Conservation (phyloP, 2,797 vertebrate species). For the Acanthornis magna region DNA sequence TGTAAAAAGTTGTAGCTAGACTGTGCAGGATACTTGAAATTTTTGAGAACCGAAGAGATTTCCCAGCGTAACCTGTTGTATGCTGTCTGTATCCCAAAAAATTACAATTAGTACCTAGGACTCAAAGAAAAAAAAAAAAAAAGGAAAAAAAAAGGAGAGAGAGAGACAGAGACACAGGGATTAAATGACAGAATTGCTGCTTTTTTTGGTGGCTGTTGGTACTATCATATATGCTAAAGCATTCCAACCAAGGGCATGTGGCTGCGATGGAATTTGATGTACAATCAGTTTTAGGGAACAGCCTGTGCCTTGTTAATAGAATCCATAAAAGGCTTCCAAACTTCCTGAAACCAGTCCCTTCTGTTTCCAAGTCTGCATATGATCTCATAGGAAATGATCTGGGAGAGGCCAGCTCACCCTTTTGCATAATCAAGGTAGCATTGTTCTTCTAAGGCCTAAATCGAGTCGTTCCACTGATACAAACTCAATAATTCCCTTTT, state of each 20-base stretch:
- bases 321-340: constrained; percentile 44
- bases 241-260: constrained; percentile 20
- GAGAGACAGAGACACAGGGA: neutral
- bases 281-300: constrained; percentile 49
- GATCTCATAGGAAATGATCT: constrained; percentile 61
- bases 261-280: constrained; percentile 36
- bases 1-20: neutral
- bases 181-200: neutral
- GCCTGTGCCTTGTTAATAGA: constrained; percentile 30
- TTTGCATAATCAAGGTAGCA: constrained; percentile 29
- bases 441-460: constrained; percentile 5
- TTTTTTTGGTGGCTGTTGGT: neutral
- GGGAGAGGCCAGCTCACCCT: constrained; percentile 13
- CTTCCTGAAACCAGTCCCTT: constrained; percentile 30
- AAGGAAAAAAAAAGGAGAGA: neutral
- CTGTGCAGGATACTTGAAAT: neutral
- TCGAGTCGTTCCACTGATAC: neutral
- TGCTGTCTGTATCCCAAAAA: neutral
- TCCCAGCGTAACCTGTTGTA: neutral
- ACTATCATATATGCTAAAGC: neutral
- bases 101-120: neutral
- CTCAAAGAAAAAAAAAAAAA: neutral
- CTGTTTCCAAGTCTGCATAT: constrained; percentile 32
- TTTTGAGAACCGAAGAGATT: neutral
- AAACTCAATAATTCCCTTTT: neutral